Evolutionary conservation across 2,888 invertebrate genomes (phyloP), one percentile per base, ranked within the genome.

Genomic region (Xestia ashworthii): DNA sequence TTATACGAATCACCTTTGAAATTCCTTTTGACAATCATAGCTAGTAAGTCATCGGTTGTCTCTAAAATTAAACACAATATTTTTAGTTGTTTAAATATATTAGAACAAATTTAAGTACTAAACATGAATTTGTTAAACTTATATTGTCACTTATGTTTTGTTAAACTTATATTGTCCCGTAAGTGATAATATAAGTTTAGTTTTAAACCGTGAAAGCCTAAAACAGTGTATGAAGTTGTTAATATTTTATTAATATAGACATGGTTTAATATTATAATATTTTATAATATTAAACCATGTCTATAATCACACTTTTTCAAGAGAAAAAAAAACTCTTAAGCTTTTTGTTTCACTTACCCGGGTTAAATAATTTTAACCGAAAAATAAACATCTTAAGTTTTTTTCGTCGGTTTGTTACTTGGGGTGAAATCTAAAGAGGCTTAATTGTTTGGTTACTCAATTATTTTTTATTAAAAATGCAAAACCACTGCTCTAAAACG

Each of bases 311-410:
- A 16, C 16, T 5, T 32, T 32, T 16, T 16, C 32, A 32, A 32
- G 4, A 16, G 32, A 32, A 60, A 60, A 55, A 60, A 50, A 65
- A n/a, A 55, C 3, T 41, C 14, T 11, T 72, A n/a, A 11, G 22
- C 32, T 60, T 70, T 68, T 53, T 60, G 22, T 53, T n/a, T 60
- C 41, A 22, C 25, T 22, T 12, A 12, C 38, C 16, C 14, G 8
- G 53, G 71, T 50, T 32, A 67, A 25, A 53, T 70, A 68, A 53
- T 44, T 46, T 46, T 58, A 19, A 67, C 12, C 19, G 25, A 70
- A 72, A 75, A 70, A 74, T 53, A 50, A 76, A 69, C 38, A 68
- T 50, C 6, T 44, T 55, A 48, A 53, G 6, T 12, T 3, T 58
- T 16, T 71, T 68, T 55, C 25, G 8, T 55, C 5, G 32, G 71